A percentile compares a stretch with the other conserved stretches of the same genome.
Evolutionary conservation across 2,113 vertebrate genomes (phyloP).

Genomic region (Pelusios castaneus): DNA sequence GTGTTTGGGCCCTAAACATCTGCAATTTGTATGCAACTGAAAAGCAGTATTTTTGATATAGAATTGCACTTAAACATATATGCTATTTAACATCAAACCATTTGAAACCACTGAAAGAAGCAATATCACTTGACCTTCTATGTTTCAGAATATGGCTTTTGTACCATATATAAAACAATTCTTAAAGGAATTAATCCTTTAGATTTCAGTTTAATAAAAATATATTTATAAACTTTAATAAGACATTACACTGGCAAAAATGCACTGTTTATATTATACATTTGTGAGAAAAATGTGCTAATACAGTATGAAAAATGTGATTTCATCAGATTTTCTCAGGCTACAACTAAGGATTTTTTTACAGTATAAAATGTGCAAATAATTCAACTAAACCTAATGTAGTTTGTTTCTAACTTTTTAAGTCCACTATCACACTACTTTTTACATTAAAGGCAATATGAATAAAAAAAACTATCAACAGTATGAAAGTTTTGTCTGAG

Average conservation of each 20-base stretch:
- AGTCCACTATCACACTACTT: background rate
- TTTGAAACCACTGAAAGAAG: background rate
- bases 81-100: background rate
- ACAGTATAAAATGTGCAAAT: background rate
- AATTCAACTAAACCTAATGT: background rate
- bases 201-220: background rate
- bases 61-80: background rate
- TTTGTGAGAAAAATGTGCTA: background rate
- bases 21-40: background rate
- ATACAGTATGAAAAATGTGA: background rate
- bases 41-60: background rate
- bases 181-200: background rate
- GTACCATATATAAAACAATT: background rate
- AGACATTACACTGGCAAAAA: background rate
- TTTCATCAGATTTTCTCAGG: background rate
- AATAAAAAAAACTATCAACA: background rate
- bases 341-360: background rate
- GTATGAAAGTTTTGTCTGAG: background rate
- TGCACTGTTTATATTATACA: background rate
- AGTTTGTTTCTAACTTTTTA: background rate
- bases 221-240: background rate
- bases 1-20: background rate
- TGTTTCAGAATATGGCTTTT: background rate
- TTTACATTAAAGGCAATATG: rapidly evolving
- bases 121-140: background rate